Conservation (phyloP, 2,888 invertebrate species). For the Apotomis betuletana region DNA sequence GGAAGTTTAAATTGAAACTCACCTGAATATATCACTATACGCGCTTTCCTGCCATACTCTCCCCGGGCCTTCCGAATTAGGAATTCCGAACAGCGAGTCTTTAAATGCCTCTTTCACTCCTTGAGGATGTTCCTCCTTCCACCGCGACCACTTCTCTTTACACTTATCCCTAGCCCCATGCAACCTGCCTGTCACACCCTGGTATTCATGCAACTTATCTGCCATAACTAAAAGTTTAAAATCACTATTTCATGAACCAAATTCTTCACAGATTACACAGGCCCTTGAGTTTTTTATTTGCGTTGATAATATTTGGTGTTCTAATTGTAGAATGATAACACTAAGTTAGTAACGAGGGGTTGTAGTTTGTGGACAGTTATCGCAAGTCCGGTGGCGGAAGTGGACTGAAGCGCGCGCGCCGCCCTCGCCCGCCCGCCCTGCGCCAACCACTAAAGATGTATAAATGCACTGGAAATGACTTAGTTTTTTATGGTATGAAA, state of each 20-base stretch:
- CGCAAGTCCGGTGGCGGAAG: slow-evolving; percentile 54
- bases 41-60: slow-evolving; percentile 69
- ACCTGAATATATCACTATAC: slow-evolving; percentile 75
- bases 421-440: slow-evolving; percentile 67
- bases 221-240: slow-evolving; percentile 75
- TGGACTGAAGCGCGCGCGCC: slow-evolving; percentile 74
- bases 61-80: slow-evolving; percentile 70
- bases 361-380: slow-evolving; percentile 44
- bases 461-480: slow-evolving; percentile 58
- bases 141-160: slow-evolving; percentile 84
- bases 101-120: slow-evolving; percentile 80
- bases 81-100: slow-evolving; percentile 72
- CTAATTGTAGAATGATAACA: too few species aligned
- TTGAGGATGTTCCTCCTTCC: slow-evolving; percentile 84
- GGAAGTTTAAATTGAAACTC: slow-evolving; percentile 30
- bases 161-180: slow-evolving; percentile 87
- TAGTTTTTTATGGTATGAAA: background rate
- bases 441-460: slow-evolving; percentile 49
- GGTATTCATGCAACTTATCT: slow-evolving; percentile 91
- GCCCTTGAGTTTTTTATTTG: slow-evolving; percentile 6
- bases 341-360: slow-evolving; percentile 9
- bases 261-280: background rate
- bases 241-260: slow-evolving; percentile 42
- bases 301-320: background rate
- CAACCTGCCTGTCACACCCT: slow-evolving; percentile 88